Evolutionary conservation across 2,113 vertebrate species (phyloP), one percentile per base, ranked within the genome.

Genomic region (Bubo bubo): DNA sequence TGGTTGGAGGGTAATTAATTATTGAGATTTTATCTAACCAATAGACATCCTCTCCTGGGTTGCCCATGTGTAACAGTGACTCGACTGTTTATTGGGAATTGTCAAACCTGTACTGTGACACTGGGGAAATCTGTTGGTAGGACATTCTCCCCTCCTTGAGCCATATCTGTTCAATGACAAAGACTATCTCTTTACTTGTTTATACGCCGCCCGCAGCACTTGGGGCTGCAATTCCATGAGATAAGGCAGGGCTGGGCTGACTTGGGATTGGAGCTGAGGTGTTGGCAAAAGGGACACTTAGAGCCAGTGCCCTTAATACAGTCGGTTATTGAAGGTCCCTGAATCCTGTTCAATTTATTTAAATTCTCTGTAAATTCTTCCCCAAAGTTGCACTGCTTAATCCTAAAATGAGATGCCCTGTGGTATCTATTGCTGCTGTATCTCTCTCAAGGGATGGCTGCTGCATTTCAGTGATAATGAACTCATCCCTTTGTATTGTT

Each of bases 401-500:
- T 63, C 21, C 64, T 52, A 59, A 59, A 84, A 63, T 45, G 49
- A 77, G 60, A 74, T 63, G 26, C 26, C 32, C 50, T 64, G 16
- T 72, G 76, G 18, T 86, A 58, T 56, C 66, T 91, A 0, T 53
- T 73, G 45, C 59, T 86, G 70, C 62, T 89, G 9, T 53, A 7
- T 90, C 45, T 88, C 73, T 75, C 62, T 64, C 82, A 63, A 84
- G 59, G 56, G 72, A 30, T 43, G n/a, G 34, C 24, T 80, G 79
- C 55, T 93, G 79, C 45, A 55, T 95, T 95, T 92, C 60, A 53
- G 19, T 60, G 88, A 72, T 68, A 64, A 71, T 17, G 30, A 95
- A 90, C 47, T 26, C 0, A 84, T 83, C n/a, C 58, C 20, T 88
- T 71, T 39, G 9, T 50, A 76, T 95, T 95, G 86, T 94, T 92